Evolutionary conservation across 2,888 invertebrate species (phyloP), one percentile per base, ranked within the genome.

Genomic region (Meghimatium bilineatum): DNA sequence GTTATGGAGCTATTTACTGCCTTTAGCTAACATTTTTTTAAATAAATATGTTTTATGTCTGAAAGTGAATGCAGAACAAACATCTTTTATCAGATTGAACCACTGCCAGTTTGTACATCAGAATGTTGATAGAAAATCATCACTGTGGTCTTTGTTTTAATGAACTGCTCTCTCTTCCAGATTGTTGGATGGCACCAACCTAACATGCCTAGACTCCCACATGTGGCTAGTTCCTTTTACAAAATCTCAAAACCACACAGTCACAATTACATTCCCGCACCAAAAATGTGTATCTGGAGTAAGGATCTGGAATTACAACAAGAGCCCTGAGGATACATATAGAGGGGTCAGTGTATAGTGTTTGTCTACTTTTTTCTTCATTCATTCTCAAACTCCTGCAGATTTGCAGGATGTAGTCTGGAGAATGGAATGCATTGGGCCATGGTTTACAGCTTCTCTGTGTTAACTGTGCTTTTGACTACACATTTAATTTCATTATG

Each of bases 231-330:
- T 93, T 83, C 92, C 93, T 77, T 91, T 91, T 90, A 88, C 91
- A 85, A 88, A 91, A 56, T 92, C 91, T 10, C 88, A 90, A 74
- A 89, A 90, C 79, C 92, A 93, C 81, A 88, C 87, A 2, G 80
- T 94, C 66, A 88, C 88, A 32, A 87, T 94, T 49, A 88, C 89
- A 86, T 92, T 94, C 80, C 83, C 87, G 17, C 87, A 92, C 85
- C 88, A 90, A 17, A 87, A 87, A 0, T 85, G 93, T 44, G 91
- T 94, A 71, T 87, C 93, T 56, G 94, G 96, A 80, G 94, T 97
- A 44, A 95, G 96, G 78, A 90, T 97, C 75, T 97, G 97, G 97
- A 97, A 97, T 94, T 97, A 97, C 94, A 97, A 97, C 93, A 95
- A 95, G 83, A 95, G 95, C 88, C 94, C 95, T 89, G 96, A 97